These are phyloP conservation scores for Prunella fulvescens DNA, from an alignment of 2,113 vertebrate genomes.

Conservation along the genomic window DNA sequence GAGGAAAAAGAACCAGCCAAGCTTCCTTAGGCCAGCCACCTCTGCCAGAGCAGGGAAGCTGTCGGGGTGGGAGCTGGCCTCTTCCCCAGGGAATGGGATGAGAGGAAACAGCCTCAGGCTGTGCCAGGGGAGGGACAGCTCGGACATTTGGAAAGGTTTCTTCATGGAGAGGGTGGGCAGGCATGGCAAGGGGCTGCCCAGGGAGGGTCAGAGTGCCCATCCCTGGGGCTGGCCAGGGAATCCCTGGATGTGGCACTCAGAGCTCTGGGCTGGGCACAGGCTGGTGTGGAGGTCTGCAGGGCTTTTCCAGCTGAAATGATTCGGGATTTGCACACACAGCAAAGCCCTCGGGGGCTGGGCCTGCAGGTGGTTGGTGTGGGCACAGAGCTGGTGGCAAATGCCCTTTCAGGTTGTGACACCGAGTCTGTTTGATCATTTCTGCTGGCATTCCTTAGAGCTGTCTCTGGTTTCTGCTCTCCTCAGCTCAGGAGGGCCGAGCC, in stretches of 20 bases:
- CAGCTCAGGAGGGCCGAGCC: background rate
- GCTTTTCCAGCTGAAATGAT: fast-evolving
- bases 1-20: background rate
- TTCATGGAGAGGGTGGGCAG: fast-evolving
- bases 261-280: too few relatives aligned
- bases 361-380: background rate
- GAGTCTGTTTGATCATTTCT: background rate
- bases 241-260: background rate
- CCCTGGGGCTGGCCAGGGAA: background rate
- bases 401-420: fast-evolving
- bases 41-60: background rate
- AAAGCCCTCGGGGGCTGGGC: background rate
- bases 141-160: fast-evolving
- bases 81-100: background rate
- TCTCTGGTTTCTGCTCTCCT: background rate
- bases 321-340: fast-evolving
- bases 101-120: background rate
- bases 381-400: background rate
- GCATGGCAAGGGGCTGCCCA: fast-evolving
- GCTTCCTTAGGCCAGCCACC: background rate
- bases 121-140: fast-evolving
- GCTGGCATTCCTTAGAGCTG: background rate
- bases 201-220: background rate
- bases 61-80: background rate
- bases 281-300: fast-evolving